Evolutionary conservation across 1,140 invertebrate genomes (phyloP).

Genomic region (Ctenoplectra terminalis): DNA sequence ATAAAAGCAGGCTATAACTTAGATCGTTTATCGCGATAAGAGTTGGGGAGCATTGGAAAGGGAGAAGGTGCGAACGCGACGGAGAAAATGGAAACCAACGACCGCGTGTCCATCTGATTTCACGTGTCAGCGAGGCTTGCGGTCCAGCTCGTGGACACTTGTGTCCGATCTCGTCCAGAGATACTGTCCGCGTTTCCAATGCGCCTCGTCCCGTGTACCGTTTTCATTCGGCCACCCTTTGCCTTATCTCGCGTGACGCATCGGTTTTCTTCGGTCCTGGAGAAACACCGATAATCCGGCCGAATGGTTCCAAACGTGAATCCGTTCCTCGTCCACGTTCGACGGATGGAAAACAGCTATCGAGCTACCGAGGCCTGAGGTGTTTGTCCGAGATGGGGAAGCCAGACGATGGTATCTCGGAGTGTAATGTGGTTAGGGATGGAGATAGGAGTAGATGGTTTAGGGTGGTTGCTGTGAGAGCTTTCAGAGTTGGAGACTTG

Average conservation of each 20-base stretch:
- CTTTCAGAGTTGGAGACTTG: too few species aligned
- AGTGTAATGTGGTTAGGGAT: neutral
- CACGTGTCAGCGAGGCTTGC: conserved; percentile 49
- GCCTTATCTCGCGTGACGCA: conserved; percentile 62
- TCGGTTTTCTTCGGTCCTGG: conserved; percentile 59
- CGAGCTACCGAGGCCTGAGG: neutral
- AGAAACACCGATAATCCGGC: conserved; percentile 58
- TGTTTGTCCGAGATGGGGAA: conserved; percentile 6
- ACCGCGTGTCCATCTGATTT: conserved; percentile 59
- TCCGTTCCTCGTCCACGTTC: conserved; percentile 11
- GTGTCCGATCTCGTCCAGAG: conserved; percentile 59
- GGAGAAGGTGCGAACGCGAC: conserved; percentile 26
- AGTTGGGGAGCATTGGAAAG: neutral
- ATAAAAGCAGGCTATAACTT: conserved; percentile 22
- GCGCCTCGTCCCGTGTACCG: conserved; percentile 30
- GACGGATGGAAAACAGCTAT: conserved; percentile 36
- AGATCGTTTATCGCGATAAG: neutral
- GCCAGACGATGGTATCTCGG: conserved; percentile 21
- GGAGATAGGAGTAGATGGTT: neutral
- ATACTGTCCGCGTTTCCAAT: conserved; percentile 59
- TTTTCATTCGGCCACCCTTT: conserved; percentile 37
- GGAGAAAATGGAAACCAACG: conserved; percentile 44
- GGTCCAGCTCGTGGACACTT: conserved; percentile 28
- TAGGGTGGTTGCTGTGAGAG: too few species aligned
- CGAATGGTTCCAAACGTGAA: conserved; percentile 22